Conservation (phyloP, 2,797 vertebrate species). For the Atherinosoma microstoma region DNA sequence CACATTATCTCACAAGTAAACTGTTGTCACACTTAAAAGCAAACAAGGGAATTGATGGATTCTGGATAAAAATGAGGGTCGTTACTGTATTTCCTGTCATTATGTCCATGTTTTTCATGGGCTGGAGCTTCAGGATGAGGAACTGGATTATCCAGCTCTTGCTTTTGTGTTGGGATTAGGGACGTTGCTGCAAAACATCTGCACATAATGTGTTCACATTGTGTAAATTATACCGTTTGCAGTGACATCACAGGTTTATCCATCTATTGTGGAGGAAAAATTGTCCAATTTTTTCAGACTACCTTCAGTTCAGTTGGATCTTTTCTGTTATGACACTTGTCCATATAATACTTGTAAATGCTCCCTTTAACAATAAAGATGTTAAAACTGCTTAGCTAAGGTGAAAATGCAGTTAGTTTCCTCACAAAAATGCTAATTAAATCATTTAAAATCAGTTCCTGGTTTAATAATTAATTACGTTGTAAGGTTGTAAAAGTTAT, state of each 20-base stretch:
- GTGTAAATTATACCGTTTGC: constrained; percentile 15
- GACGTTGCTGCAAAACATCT: constrained; percentile 39
- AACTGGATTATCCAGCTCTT: constrained; percentile 42
- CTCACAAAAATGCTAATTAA: too few species aligned
- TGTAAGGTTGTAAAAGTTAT: too few species aligned
- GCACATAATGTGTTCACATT: neutral
- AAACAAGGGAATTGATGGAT: neutral
- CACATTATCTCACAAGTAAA: neutral
- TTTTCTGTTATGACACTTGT: neutral
- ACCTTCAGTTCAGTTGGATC: neutral
- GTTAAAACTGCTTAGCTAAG: too few species aligned
- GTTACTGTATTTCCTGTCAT: neutral
- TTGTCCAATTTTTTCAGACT: neutral
- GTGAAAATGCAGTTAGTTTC: too few species aligned
- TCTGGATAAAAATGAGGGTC: neutral
- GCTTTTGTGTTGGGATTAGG: constrained; percentile 65
- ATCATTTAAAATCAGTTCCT: too few species aligned
- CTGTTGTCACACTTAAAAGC: neutral
- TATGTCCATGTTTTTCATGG: constrained; percentile 5
- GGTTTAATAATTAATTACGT: too few species aligned
- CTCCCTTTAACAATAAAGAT: too few species aligned
- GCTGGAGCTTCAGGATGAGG: constrained; percentile 15
- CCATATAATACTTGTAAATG: neutral
- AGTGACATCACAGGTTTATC: constrained; percentile 28
- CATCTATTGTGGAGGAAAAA: neutral